Percentiles rank a stretch among this genome's conserved stretches.
Conservation (phyloP, 2,888 invertebrate genomes). For the Fissipunctia ypsillon region DNA sequence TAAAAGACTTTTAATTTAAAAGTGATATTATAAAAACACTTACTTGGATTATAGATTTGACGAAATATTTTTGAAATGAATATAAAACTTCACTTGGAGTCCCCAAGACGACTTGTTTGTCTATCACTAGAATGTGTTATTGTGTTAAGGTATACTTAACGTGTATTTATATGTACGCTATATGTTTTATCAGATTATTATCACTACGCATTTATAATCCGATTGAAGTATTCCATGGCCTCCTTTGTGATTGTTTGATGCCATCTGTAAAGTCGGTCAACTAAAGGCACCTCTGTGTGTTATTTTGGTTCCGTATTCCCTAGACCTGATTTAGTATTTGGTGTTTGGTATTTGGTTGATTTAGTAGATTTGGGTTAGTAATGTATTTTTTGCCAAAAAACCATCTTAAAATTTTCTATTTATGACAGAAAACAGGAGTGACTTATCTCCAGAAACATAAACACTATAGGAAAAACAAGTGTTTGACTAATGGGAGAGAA, state of each 20-base stretch:
- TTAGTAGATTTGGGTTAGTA: no score
- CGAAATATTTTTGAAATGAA: neutral
- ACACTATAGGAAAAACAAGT: neutral
- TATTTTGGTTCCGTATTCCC: slow-evolving; percentile 13
- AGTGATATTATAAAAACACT: slow-evolving; percentile 23
- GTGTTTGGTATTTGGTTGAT: no score
- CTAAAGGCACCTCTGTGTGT: neutral
- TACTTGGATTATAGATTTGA: slow-evolving; percentile 41
- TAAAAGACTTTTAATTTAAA: neutral
- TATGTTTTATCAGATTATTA: slow-evolving; percentile 55
- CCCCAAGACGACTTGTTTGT: slow-evolving; percentile 36
- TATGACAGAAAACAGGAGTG: neutral
- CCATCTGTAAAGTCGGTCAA: slow-evolving; percentile 48
- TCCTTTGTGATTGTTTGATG: slow-evolving; percentile 43
- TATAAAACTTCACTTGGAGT: slow-evolving; percentile 14
- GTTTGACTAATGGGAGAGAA: neutral
- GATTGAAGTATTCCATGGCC: slow-evolving; percentile 49
- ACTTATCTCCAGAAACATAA: neutral
- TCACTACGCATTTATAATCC: slow-evolving; percentile 30
- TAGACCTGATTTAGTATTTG: neutral
- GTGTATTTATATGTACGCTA: slow-evolving; percentile 54
- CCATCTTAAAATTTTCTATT: neutral
- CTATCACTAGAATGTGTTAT: slow-evolving; percentile 39
- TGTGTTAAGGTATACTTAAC: slow-evolving; percentile 10
- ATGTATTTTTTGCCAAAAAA: neutral